Conservation (phyloP, 2,797 vertebrate species). For the Karalla daura region DNA sequence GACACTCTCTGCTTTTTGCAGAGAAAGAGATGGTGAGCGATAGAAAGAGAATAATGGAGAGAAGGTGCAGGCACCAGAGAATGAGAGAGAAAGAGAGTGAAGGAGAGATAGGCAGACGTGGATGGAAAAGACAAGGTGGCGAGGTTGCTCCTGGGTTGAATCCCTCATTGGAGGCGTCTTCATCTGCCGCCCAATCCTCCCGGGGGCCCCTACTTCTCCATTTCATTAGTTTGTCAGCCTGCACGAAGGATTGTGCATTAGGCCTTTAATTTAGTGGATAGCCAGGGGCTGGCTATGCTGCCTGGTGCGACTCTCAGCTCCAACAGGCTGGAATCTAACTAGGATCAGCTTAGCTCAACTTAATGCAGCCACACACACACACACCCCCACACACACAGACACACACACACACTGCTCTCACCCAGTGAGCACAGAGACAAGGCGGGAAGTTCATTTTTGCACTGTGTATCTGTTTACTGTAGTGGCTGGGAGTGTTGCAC, state of each 20-base stretch:
- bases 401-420: slow-evolving; percentile 14
- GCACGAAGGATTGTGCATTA: slow-evolving; percentile 91
- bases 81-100: slow-evolving; percentile 13
- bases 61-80: slow-evolving; percentile 35
- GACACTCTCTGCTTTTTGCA: slow-evolving; percentile 54
- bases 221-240: slow-evolving; percentile 93
- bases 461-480: slow-evolving; percentile 5
- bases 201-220: slow-evolving; percentile 85
- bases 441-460: slow-evolving; percentile 33
- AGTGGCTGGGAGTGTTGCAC: background rate
- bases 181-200: slow-evolving; percentile 84
- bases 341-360: slow-evolving; percentile 84
- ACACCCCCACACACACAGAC: slow-evolving; percentile 10
- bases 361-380: slow-evolving; percentile 75
- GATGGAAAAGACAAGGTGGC: slow-evolving; percentile 67
- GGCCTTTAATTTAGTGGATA: slow-evolving; percentile 94
- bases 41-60: slow-evolving; percentile 48
- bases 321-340: slow-evolving; percentile 87
- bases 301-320: slow-evolving; percentile 81
- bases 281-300: slow-evolving; percentile 87
- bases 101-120: slow-evolving; percentile 38
- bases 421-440: slow-evolving; percentile 22
- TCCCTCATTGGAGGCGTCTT: slow-evolving; percentile 85
- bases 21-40: slow-evolving; percentile 36
- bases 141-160: slow-evolving; percentile 76